Percentiles rank a stretch among this genome's conserved stretches.
Evolutionary conservation across 1,140 invertebrate genomes (phyloP).

Genomic region (Semibalanus balanoides): DNA sequence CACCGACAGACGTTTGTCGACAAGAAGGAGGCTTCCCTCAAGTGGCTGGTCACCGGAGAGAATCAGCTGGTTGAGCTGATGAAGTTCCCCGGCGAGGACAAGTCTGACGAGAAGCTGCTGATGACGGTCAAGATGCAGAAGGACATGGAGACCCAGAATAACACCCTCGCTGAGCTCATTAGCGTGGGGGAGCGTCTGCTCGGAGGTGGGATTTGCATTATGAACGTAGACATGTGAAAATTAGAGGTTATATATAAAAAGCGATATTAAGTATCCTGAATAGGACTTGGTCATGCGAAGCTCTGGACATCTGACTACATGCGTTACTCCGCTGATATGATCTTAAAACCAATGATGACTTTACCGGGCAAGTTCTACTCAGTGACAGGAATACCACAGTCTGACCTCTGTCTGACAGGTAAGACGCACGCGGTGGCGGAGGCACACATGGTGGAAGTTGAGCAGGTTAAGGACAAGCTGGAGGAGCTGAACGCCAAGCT

Average conservation of each 20-base stretch:
- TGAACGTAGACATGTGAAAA: too few relatives aligned
- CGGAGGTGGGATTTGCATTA: too few relatives aligned
- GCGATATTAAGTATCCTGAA: too few relatives aligned
- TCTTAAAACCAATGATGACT: too few relatives aligned
- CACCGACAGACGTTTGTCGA: neutral
- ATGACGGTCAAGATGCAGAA: slow-evolving; percentile 1
- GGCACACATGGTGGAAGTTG: neutral
- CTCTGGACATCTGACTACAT: too few relatives aligned
- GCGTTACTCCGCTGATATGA: too few relatives aligned
- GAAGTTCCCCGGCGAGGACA: slow-evolving; percentile 3
- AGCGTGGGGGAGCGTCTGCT: neutral
- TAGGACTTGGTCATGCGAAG: too few relatives aligned
- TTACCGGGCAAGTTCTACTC: too few relatives aligned
- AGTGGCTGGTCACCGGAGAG: neutral
- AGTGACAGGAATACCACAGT: too few relatives aligned
- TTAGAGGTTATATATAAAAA: too few relatives aligned
- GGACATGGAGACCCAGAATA: neutral
- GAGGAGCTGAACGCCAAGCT: neutral
- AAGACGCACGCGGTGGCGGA: neutral
- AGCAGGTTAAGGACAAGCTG: neutral
- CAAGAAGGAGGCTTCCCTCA: neutral
- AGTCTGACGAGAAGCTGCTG: slow-evolving; percentile 3
- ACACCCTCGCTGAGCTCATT: neutral
- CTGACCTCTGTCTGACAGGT: too few relatives aligned
- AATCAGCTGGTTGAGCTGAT: neutral